phyloP scores from a whole-genome alignment of 2,888 invertebrate species.

The Orthonevra nobilis region DNA sequence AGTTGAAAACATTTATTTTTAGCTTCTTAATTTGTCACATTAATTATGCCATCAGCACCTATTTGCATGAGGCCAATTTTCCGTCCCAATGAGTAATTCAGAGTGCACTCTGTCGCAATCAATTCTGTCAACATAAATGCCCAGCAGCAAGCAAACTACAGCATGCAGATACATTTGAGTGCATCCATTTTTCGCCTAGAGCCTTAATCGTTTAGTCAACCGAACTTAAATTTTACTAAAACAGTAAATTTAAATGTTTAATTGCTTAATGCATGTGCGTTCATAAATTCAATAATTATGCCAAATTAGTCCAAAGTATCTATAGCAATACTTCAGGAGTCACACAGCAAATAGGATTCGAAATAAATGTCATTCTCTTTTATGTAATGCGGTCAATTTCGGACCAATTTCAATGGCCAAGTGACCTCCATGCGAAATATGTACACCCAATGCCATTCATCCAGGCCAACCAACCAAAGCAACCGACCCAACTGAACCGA shows the following conservation, averaged over 20 bases:
- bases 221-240: background rate
- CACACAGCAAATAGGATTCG: background rate
- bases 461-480: background rate
- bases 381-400: constrained; percentile 23
- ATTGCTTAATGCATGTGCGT: background rate
- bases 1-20: background rate
- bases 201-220: too few species aligned
- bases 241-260: constrained; percentile 5
- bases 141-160: too few species aligned
- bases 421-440: constrained; percentile 14
- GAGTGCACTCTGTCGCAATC: background rate
- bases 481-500: too few species aligned
- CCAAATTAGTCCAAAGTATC: constrained; percentile 13
- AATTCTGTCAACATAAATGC: background rate
- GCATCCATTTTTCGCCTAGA: too few species aligned
- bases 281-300: constrained; percentile 16
- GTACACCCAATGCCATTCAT: background rate
- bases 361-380: constrained; percentile 10
- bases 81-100: constrained; percentile 24
- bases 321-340: constrained; percentile 4
- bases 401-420: constrained; percentile 2
- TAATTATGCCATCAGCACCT: constrained; percentile 4
- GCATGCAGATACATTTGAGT: too few species aligned
- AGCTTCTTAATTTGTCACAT: background rate
- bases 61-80: constrained; percentile 11